Percentiles rank a stretch among this genome's conserved stretches.
These are phyloP conservation scores for Paralvinella palmiformis DNA, from an alignment of 1,140 invertebrate genomes.

Conservation along the genomic window DNA sequence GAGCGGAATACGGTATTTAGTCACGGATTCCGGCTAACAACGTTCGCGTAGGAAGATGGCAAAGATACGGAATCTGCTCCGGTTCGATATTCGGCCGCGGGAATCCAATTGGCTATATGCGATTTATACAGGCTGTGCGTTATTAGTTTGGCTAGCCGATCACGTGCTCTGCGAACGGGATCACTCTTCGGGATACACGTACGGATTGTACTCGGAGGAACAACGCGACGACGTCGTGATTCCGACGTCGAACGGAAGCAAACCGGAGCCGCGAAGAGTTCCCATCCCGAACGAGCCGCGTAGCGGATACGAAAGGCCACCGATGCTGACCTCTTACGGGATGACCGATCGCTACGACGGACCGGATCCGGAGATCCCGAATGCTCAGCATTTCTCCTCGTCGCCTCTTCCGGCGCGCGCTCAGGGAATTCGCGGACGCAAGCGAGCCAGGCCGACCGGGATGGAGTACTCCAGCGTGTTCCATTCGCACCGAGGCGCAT, in stretches of 20 bases:
- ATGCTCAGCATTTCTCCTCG: background rate
- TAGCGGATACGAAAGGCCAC: background rate
- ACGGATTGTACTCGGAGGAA: background rate
- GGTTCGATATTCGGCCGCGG: background rate
- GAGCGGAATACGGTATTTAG: too few species aligned
- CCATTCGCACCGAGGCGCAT: slow-evolving; percentile 27
- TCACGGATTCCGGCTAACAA: background rate
- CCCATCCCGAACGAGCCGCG: background rate
- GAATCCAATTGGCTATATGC: background rate
- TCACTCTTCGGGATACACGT: background rate
- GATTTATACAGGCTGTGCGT: background rate
- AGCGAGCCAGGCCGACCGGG: too few species aligned
- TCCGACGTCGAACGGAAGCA: background rate
- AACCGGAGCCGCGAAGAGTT: background rate
- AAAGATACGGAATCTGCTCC: background rate
- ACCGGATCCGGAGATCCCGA: background rate
- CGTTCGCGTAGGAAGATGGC: background rate
- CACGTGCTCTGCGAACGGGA: background rate
- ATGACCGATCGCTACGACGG: background rate
- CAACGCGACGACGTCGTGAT: background rate
- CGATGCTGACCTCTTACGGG: background rate
- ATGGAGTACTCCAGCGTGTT: slow-evolving; percentile 2
- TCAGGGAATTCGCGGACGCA: too few species aligned
- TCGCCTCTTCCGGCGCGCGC: background rate
- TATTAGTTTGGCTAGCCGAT: background rate